These are phyloP conservation scores for Liolophura sinensis DNA, from an alignment of 1,140 invertebrate species.

Conservation along the genomic window DNA sequence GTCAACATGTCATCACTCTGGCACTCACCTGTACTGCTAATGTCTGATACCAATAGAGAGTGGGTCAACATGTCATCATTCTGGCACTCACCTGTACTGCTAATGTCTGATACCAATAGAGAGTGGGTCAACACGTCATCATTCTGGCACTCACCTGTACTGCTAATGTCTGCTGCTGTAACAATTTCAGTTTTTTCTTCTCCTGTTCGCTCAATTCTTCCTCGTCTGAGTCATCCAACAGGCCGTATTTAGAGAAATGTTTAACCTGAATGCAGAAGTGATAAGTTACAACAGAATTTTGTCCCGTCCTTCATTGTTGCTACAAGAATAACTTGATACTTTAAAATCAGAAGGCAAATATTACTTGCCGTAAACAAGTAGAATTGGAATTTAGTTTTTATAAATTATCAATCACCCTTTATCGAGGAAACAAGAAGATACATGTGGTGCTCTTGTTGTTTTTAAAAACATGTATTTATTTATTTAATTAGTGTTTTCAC, in stretches of 20 bases:
- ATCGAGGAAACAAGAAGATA: neutral
- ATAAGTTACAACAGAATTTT: neutral
- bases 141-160: slow-evolving; percentile 32
- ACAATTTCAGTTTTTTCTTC: slow-evolving; percentile 41
- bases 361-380: no score
- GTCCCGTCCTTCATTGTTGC: neutral
- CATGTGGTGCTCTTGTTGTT: neutral
- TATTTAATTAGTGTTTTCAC: no score
- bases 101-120: no score
- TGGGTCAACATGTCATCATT: no score
- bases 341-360: no score
- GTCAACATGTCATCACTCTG: no score
- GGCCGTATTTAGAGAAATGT: slow-evolving; percentile 96
- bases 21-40: no score
- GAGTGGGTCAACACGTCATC: neutral
- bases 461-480: no score
- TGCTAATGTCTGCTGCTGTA: slow-evolving; percentile 22
- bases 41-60: no score
- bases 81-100: no score
- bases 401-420: no score
- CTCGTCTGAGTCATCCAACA: slow-evolving; percentile 83
- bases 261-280: slow-evolving; percentile 70
- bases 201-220: slow-evolving; percentile 66
- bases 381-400: no score
- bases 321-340: neutral